These are phyloP conservation scores for Poecilus cupreus DNA, from an alignment of 2,888 invertebrate species.

Conservation along the genomic window DNA sequence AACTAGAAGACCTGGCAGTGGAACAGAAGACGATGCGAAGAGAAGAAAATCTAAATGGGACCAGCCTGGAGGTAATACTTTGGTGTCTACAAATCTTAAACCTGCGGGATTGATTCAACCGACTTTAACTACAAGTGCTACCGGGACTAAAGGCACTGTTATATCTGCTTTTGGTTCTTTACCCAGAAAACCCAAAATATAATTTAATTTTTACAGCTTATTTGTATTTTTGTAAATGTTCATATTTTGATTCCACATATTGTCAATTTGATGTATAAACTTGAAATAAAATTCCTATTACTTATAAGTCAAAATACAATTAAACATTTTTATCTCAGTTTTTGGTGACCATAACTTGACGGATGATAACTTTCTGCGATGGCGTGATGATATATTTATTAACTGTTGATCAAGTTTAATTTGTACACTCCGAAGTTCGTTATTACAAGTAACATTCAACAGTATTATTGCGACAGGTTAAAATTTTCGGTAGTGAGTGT, in stretches of 20 bases:
- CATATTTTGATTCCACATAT: background rate
- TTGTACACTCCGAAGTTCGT: no score
- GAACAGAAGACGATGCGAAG: constrained; percentile 83
- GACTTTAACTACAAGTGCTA: constrained; percentile 85
- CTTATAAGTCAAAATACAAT: no score
- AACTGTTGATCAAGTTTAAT: no score
- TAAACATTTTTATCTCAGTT: no score
- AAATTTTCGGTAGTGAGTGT: no score
- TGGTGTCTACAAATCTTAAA: constrained; percentile 77
- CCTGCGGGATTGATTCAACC: constrained; percentile 83
- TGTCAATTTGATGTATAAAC: no score
- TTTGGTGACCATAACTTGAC: no score
- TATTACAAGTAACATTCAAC: no score
- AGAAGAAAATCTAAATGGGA: constrained; percentile 95
- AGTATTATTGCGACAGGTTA: no score
- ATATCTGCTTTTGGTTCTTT: constrained; percentile 95
- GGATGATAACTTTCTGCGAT: no score
- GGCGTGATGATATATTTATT: no score
- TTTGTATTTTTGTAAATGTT: constrained; percentile 34
- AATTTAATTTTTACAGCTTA: constrained; percentile 67
- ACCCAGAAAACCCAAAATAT: constrained; percentile 83
- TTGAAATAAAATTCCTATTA: no score
- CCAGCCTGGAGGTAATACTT: constrained; percentile 82
- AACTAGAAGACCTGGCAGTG: constrained; percentile 67
- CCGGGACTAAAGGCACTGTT: constrained; percentile 93